Conservation (phyloP, 2,888 invertebrate genomes). For the Pycnomerus fuliginosus region DNA sequence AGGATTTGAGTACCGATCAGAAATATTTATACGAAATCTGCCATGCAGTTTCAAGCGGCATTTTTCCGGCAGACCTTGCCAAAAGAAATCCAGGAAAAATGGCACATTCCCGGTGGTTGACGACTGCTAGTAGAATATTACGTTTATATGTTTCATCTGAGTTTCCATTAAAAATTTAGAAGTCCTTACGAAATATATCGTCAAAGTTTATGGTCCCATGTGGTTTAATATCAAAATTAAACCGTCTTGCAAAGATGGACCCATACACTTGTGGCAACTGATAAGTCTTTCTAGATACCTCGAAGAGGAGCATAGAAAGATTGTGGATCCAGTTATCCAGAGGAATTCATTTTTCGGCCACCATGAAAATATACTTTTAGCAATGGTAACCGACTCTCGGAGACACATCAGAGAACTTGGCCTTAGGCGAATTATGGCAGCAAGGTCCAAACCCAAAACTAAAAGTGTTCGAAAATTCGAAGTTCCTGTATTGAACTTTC, state of each 20-base stretch:
- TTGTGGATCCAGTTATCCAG: conserved; percentile 6
- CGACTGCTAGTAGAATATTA: conserved; percentile 9
- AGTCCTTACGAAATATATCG: not conserved
- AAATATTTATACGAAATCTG: conserved; percentile 10
- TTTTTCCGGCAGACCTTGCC: not conserved
- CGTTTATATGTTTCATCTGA: conserved; percentile 7
- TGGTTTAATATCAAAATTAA: conserved; percentile 7
- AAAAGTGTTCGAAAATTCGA: not conserved
- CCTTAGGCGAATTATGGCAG: not conserved
- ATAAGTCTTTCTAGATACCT: conserved; percentile 1
- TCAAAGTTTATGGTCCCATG: conserved; percentile 1
- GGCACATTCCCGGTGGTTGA: conserved; percentile 6
- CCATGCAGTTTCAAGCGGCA: conserved; percentile 7
- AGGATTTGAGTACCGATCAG: conserved; percentile 4
- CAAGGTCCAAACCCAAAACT: not conserved
- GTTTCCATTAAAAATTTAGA: not conserved
- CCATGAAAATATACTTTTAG: not conserved
- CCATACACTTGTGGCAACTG: conserved; percentile 8
- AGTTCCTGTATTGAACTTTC: not conserved
- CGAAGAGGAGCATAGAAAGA: conserved; percentile 2
- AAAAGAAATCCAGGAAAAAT: conserved; percentile 10
- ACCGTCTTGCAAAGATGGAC: conserved; percentile 9
- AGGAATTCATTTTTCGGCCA: conserved; percentile 6
- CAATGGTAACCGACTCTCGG: not conserved
- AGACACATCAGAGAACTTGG: not conserved